phyloP scores from a whole-genome alignment of 1,140 invertebrate genomes.

The Achroia grisella region DNA sequence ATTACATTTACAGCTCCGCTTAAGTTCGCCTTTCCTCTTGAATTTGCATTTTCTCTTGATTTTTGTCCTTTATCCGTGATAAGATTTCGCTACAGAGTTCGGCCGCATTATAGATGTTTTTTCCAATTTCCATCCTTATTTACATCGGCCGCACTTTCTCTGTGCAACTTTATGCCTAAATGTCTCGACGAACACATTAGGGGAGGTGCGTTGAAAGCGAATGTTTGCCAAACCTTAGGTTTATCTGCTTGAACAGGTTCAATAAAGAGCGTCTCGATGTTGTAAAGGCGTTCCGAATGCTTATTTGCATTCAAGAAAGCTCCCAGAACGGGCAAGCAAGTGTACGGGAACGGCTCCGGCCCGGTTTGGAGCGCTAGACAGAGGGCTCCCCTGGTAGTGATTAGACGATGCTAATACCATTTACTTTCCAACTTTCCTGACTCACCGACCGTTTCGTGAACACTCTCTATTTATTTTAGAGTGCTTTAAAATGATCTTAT shows the following conservation, averaged over 20 bases:
- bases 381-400: constrained; percentile 62
- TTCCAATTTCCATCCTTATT: background rate
- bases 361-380: constrained; percentile 42
- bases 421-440: constrained; percentile 68
- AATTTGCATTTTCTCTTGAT: constrained; percentile 61
- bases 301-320: constrained; percentile 69
- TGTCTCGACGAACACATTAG: constrained; percentile 18
- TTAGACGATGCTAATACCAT: constrained; percentile 70
- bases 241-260: constrained; percentile 49
- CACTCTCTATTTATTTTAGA: constrained; percentile 57
- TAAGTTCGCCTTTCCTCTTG: constrained; percentile 53
- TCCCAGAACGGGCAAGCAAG: constrained; percentile 45
- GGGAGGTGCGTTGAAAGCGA: constrained; percentile 33
- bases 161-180: constrained; percentile 15
- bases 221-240: constrained; percentile 39
- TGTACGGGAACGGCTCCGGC: constrained; percentile 42
- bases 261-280: constrained; percentile 63
- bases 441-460: constrained; percentile 60
- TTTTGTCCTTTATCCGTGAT: constrained; percentile 38
- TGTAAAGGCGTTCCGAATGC: constrained; percentile 64
- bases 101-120: constrained; percentile 5
- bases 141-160: constrained; percentile 9
- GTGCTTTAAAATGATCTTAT: constrained; percentile 50
- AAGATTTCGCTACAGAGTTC: constrained; percentile 30
- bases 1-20: constrained; percentile 68